These are phyloP conservation scores for Pseudoatta argentina DNA, from an alignment of 1,140 invertebrate species.

Conservation along the genomic window DNA sequence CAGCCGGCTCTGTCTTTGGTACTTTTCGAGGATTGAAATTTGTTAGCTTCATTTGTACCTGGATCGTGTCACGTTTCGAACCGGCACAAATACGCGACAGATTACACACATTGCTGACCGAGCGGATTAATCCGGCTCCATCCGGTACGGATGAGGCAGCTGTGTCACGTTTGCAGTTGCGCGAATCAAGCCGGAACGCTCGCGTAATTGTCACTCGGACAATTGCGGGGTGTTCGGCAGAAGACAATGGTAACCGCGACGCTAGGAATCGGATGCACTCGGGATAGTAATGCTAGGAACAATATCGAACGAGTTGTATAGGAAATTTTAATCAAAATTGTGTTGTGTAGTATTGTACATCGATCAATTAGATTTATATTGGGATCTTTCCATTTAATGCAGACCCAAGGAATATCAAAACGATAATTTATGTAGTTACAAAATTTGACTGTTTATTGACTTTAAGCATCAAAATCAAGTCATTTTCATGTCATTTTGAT, in stretches of 20 bases:
- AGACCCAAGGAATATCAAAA: too few relatives aligned
- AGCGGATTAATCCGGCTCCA: slow-evolving; percentile 40
- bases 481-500: too few relatives aligned
- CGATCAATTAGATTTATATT: not conserved
- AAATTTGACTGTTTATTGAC: too few relatives aligned
- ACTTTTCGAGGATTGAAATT: slow-evolving; percentile 10
- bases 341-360: not conserved
- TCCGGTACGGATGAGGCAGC: slow-evolving; percentile 10
- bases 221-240: not conserved
- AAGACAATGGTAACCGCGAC: slow-evolving; percentile 1
- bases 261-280: not conserved
- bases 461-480: too few relatives aligned
- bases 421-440: too few relatives aligned
- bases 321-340: not conserved
- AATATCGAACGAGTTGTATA: not conserved
- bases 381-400: too few relatives aligned
- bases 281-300: not conserved
- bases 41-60: not conserved
- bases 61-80: not conserved
- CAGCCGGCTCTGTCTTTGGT: not conserved
- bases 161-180: slow-evolving; percentile 9
- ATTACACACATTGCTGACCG: slow-evolving; percentile 38
- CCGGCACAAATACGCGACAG: not conserved
- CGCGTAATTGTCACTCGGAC: slow-evolving; percentile 35
- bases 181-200: slow-evolving; percentile 22